Conservation (phyloP, 2,797 vertebrate species). For the Allobates femoralis region DNA sequence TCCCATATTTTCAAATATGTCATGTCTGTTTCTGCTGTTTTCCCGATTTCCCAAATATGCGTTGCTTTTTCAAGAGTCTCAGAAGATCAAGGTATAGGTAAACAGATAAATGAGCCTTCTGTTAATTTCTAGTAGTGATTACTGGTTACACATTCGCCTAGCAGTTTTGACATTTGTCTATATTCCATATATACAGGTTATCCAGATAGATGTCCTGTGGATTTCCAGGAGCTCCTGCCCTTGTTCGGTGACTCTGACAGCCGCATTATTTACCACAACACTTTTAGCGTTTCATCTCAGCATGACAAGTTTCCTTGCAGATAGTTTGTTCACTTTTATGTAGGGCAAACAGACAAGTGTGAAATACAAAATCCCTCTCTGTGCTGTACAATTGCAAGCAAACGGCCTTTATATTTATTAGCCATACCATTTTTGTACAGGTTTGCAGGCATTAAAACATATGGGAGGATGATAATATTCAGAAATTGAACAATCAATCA, state of each 20-base stretch:
- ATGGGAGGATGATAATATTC: constrained; percentile 54
- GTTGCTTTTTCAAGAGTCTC: background rate
- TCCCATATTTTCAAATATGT: too few species aligned
- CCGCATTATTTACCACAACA: constrained; percentile 1
- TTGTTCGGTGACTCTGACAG: constrained; percentile 5
- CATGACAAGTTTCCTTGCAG: constrained; percentile 15
- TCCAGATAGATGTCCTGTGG: background rate
- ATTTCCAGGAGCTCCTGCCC: background rate
- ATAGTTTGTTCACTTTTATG: constrained; percentile 34
- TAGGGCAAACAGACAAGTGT: constrained; percentile 25
- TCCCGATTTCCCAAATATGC: background rate
- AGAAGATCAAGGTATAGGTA: background rate
- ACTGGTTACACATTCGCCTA: too few species aligned
- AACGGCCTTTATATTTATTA: constrained; percentile 44
- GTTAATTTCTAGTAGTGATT: too few species aligned
- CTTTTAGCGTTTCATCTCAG: background rate
- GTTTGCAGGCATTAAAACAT: constrained; percentile 44
- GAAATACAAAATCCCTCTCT: background rate
- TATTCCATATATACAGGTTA: background rate
- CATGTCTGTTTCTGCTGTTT: too few species aligned
- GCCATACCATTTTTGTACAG: constrained; percentile 44
- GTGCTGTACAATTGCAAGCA: constrained; percentile 6
- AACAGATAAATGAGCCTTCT: background rate
- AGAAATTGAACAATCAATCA: constrained; percentile 58
- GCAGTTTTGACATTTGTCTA: too few species aligned